Conservation (phyloP, 2,888 invertebrate genomes). For the Campoletis raptor region DNA sequence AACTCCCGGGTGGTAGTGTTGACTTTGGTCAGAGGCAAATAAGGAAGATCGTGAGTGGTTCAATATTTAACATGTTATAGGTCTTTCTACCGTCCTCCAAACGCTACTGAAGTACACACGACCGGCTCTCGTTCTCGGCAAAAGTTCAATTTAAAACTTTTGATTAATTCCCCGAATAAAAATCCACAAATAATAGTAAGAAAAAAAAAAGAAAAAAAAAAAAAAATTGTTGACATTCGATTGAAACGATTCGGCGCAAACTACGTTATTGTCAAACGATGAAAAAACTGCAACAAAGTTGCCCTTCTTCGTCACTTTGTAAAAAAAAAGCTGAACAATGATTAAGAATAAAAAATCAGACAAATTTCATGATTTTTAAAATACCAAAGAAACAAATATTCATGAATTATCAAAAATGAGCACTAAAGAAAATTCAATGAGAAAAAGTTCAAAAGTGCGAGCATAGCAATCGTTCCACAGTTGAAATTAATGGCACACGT, state of each 20-base stretch:
- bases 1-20: slow-evolving; percentile 60
- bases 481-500: slow-evolving; percentile 35
- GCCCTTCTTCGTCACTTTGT: not conserved
- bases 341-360: not conserved
- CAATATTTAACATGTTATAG: slow-evolving; percentile 72
- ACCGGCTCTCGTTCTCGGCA: not conserved
- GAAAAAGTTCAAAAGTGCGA: not conserved
- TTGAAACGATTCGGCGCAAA: not conserved
- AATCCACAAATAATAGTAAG: slow-evolving; percentile 20
- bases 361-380: not conserved
- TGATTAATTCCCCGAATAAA: slow-evolving; percentile 49
- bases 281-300: not conserved
- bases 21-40: slow-evolving; percentile 71
- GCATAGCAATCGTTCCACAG: not conserved
- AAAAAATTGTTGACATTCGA: slow-evolving; percentile 10
- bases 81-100: slow-evolving; percentile 48
- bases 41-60: slow-evolving; percentile 69
- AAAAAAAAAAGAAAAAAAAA: slow-evolving; percentile 37
- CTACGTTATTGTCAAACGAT: not conserved
- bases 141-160: slow-evolving; percentile 60
- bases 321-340: not conserved
- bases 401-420: not conserved
- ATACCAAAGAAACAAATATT: not conserved
- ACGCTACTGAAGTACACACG: slow-evolving; percentile 57
- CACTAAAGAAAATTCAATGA: not conserved